phyloP scores from a whole-genome alignment of 2,113 vertebrate species.

The Tenebrosternarchus preto region DNA sequence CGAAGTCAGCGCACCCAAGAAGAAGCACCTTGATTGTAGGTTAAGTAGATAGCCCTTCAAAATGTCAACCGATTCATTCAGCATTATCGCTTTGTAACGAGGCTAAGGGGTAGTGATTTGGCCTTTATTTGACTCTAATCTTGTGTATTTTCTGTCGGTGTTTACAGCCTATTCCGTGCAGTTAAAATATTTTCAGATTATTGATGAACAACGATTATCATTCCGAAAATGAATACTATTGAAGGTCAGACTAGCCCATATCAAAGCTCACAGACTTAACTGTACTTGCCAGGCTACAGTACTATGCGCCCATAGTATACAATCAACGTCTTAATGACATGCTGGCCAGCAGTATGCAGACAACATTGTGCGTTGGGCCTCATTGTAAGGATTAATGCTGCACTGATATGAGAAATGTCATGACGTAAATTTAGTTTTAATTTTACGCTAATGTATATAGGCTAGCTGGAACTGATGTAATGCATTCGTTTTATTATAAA shows the following conservation, averaged over 20 bases:
- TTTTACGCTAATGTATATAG: background rate
- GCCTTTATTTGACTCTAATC: background rate
- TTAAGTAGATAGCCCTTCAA: constrained; percentile 57
- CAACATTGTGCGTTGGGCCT: background rate
- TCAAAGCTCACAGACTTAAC: constrained; percentile 15
- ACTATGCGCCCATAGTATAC: background rate
- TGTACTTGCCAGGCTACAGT: background rate
- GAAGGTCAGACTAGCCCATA: constrained; percentile 50
- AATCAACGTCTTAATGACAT: constrained; percentile 27
- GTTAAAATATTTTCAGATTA: background rate
- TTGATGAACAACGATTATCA: constrained; percentile 27
- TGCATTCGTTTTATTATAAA: background rate
- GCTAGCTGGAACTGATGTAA: background rate
- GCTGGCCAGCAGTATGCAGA: background rate
- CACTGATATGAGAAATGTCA: constrained; percentile 4
- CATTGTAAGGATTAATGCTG: background rate
- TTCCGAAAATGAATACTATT: constrained; percentile 29
- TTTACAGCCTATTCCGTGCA: constrained; percentile 17
- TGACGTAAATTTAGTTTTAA: background rate
- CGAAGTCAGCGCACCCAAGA: constrained; percentile 89
- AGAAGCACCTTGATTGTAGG: constrained; percentile 92
- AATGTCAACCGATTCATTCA: constrained; percentile 22
- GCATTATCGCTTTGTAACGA: constrained; percentile 6
- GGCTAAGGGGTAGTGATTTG: background rate
- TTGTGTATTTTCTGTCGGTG: background rate